These are phyloP conservation scores for Todiramphus chloris DNA, from an alignment of 2,113 vertebrate species.

Conservation along the genomic window DNA sequence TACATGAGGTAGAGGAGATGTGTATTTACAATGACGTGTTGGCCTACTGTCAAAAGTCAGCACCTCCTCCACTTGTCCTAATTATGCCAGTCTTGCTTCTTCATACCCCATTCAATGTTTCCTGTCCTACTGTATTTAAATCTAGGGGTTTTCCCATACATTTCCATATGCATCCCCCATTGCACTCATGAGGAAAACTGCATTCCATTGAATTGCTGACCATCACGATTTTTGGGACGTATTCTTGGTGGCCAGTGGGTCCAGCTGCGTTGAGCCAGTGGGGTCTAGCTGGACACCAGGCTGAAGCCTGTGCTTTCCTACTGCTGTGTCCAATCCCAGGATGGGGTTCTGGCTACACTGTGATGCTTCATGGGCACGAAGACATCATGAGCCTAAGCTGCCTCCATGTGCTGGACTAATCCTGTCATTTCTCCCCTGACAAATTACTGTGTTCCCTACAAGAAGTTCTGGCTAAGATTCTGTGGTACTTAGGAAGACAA, in stretches of 20 bases:
- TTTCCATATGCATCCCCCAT: not conserved
- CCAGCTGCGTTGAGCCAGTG: not conserved
- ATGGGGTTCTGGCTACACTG: not conserved
- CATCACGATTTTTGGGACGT: not conserved
- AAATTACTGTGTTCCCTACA: not conserved
- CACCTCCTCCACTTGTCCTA: not conserved
- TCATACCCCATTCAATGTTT: not conserved
- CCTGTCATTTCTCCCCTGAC: not conserved
- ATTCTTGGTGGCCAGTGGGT: not conserved
- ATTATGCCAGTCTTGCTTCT: not conserved
- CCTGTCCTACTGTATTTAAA: not conserved
- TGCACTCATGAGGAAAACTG: not conserved
- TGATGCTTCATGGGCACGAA: not conserved
- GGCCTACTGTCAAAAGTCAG: not conserved
- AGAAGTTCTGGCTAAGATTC: not conserved
- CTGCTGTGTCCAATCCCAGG: not conserved
- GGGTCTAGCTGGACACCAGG: not conserved
- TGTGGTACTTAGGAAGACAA: not conserved
- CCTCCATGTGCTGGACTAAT: not conserved
- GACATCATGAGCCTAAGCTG: not conserved
- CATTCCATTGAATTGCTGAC: not conserved
- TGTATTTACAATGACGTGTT: not conserved
- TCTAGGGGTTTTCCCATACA: not conserved
- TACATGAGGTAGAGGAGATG: rapidly evolving
- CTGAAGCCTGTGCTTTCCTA: not conserved